Evolutionary conservation across 2,113 vertebrate genomes (phyloP), one percentile per base, ranked within the genome.

Genomic region (Dissostichus mawsoni): DNA sequence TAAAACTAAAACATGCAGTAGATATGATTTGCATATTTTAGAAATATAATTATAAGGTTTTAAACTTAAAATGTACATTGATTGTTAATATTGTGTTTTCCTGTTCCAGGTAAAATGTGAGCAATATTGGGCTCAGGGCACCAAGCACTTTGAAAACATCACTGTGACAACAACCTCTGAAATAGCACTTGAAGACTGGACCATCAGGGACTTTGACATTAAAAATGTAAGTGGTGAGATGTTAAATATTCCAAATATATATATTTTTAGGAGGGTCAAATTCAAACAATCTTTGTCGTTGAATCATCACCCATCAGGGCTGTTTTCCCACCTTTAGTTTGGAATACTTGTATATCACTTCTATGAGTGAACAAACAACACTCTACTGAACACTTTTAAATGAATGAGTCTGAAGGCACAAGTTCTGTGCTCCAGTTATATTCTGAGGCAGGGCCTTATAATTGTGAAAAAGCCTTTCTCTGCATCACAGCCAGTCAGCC

Each of bases 61-160:
- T 47, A 7, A 17, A 8, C 2, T 50, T 52, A 68, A n/a, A 36
- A 51, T 33, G 3, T 11, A 20, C 8, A 0, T n/a, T 14, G 8
- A 59, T 41, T 23, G 2, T 36, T 20, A 20, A 64, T 9, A 18
- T 44, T 12, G n/a, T 48, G 17, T 33, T 59, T 33, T 6, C 12
- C 14, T 58, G 76, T 75, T 65, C 8, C 48, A 99, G 98, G 96
- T 98, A 17, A 99, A 99, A 94, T 99, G 98, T 94, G 98, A 99
- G 81, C 95, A 97, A 67, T 99, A 99, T 91, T 99, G 98, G 98
- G 94, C 95, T 48, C 86, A 93, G 55, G 85, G 95, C n/a, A 73
- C 90, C 12, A 96, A 94, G 84, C 92, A 86, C 80, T 98, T 93
- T 16, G 94, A 94, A 52, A 95, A 97, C 74, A 90, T 98, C 74